These are phyloP conservation scores for Cololabis saira DNA, from an alignment of 2,113 vertebrate genomes.

Conservation along the genomic window DNA sequence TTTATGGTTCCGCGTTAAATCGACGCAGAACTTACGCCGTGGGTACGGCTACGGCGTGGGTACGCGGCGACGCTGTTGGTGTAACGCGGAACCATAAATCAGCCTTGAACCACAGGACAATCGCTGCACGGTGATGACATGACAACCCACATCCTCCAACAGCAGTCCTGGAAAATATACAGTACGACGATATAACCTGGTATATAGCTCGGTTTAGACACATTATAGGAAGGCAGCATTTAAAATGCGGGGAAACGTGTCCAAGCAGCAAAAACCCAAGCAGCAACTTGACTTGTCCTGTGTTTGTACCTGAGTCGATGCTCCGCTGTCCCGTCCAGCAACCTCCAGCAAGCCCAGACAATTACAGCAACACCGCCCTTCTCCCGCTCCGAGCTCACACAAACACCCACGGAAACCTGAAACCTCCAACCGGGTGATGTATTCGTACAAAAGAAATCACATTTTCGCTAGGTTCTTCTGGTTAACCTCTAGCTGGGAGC, in stretches of 20 bases:
- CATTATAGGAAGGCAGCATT: neutral
- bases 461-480: constrained; percentile 47
- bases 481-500: constrained; percentile 53
- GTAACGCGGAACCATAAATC: too few relatives aligned
- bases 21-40: too few relatives aligned
- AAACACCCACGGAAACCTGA: neutral
- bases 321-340: constrained; percentile 71
- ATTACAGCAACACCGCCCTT: neutral
- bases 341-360: constrained; percentile 34
- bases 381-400: neutral
- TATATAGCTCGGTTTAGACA: too few relatives aligned
- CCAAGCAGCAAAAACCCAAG: constrained; percentile 21
- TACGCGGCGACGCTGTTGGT: too few relatives aligned
- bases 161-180: too few relatives aligned
- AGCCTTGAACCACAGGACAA: neutral
- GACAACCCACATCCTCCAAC: too few relatives aligned
- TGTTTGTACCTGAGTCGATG: constrained; percentile 59
- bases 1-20: too few relatives aligned
- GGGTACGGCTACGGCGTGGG: too few relatives aligned
- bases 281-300: constrained; percentile 40
- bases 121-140: too few relatives aligned
- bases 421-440: neutral
- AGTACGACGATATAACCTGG: too few relatives aligned
- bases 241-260: neutral
- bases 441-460: constrained; percentile 32